Evolutionary conservation across 2,113 vertebrate genomes (phyloP).

Genomic region (Ictidomys tridecemlineatus): DNA sequence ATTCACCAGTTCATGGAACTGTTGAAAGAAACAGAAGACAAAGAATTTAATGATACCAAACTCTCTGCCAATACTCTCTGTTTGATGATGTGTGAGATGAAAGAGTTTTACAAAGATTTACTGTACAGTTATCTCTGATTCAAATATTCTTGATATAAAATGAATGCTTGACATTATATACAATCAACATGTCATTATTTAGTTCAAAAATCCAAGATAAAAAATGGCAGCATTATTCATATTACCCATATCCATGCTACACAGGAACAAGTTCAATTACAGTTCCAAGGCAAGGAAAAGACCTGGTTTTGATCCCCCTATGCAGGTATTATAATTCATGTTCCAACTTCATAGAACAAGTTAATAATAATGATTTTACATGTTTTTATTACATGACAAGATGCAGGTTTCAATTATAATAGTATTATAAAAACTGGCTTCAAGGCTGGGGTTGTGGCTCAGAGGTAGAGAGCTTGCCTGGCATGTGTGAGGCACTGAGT

Average conservation of each 20-base stretch:
- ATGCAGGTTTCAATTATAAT: neutral
- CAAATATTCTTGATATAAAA: conserved; percentile 42
- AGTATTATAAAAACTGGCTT: neutral
- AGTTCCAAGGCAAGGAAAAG: neutral
- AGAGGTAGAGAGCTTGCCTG: too few species aligned
- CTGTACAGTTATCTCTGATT: neutral
- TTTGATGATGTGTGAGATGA: neutral
- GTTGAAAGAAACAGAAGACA: conserved; percentile 46
- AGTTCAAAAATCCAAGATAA: neutral
- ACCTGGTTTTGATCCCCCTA: neutral
- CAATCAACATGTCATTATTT: conserved; percentile 26
- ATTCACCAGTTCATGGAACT: conserved; percentile 10
- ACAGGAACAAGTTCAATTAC: neutral
- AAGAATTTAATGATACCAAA: neutral
- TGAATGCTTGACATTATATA: conserved; percentile 28
- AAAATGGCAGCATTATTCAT: neutral
- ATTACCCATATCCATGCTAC: neutral
- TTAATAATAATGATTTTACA: neutral
- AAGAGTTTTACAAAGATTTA: conserved; percentile 18
- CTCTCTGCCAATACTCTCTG: neutral
- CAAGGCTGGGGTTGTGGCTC: neutral
- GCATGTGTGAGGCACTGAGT: too few species aligned
- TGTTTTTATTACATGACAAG: conserved; percentile 4
- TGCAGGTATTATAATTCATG: neutral
- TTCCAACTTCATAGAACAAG: conserved; percentile 30